Evolutionary conservation across 2,113 vertebrate species (phyloP).

Genomic region (Boulengeromyrus knoepffleri): DNA sequence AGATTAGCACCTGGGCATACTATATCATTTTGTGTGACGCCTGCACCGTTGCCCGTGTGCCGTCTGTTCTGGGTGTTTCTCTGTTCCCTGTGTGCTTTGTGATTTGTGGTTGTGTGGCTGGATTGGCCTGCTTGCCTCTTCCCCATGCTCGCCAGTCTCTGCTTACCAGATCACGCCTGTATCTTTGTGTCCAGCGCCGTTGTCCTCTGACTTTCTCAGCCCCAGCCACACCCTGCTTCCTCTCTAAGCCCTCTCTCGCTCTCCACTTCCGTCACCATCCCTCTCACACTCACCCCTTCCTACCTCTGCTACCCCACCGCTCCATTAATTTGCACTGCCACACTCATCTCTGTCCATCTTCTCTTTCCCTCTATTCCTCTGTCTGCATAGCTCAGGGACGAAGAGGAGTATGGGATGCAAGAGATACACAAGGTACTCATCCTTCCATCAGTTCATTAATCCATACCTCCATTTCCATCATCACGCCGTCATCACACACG

Average conservation of each 20-base stretch:
- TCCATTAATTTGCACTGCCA: conserved; percentile 7
- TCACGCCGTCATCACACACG: conserved; percentile 19
- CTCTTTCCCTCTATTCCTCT: conserved; percentile 35
- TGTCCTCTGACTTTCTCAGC: conserved; percentile 7
- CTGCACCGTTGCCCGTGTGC: neutral
- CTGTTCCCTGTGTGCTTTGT: neutral
- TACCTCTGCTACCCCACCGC: conserved; percentile 5
- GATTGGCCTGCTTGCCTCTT: neutral
- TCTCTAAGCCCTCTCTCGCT: conserved; percentile 4
- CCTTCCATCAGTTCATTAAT: conserved; percentile 31
- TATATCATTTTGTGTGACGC: neutral
- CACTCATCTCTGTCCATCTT: conserved; percentile 20
- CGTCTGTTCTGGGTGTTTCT: neutral
- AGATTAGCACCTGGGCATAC: neutral
- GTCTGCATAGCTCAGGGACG: conserved; percentile 59
- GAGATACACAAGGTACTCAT: conserved; percentile 64
- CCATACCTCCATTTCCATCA: conserved; percentile 1
- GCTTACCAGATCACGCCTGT: neutral
- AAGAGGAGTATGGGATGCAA: conserved; percentile 66
- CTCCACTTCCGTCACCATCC: conserved; percentile 11
- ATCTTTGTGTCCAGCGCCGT: conserved; percentile 1
- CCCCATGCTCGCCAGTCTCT: neutral
- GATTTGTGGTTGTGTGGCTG: neutral
- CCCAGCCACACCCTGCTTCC: neutral
- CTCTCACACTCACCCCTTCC: conserved; percentile 27